Base-by-base conservation (phyloP, 37 sponge, comb jelly and placozoan species). In the Tethya wilhelma region DNA sequence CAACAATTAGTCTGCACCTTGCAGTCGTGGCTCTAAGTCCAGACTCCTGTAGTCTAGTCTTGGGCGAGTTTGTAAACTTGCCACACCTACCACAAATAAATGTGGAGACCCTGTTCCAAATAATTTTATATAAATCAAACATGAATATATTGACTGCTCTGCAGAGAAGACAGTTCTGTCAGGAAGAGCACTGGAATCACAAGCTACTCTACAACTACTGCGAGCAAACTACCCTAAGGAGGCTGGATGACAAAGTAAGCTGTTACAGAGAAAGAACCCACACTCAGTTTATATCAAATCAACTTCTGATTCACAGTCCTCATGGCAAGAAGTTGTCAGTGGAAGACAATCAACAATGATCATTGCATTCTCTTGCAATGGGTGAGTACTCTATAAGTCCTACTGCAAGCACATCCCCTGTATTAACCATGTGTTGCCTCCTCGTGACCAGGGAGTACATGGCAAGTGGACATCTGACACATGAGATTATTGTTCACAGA, bases 401-500 rank as follows among this genome's bases (percentile, higher is more conserved):
- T 7, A 4, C 2, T 36, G 23, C 26, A 38, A 4, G 3, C 0
- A 8, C 11, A 1, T 75, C 20, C 9, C 43, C 6, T 42, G 25
- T 4, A 32, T 0, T 23, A 1, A 60, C 25, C 1, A 26, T 44
- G 65, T 66, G n/a, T n/a, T n/a, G n/a, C n/a, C n/a, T n/a, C n/a
- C n/a, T n/a, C n/a, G n/a, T n/a, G n/a, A 17, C 19, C 72, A 62
- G 71, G 23, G 42, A 58, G 22, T 31, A 60, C 38, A 59, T 81
- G 72, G 81, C 81, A 1, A 81, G 71, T 25, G 70, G 81, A 17
- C 81, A 81, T 63, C 33, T 43, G 4, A 70, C 81, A 6, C 81
- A 81, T 14, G 81, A 81, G 43, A 53, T 81, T 31, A 1, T 71
- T 6, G 42, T 81, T 8, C 42, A 59, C 43, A 4, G 30, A 19